phyloP scores from a whole-genome alignment of 2,888 invertebrate genomes.

The Leucoptera coffeella region DNA sequence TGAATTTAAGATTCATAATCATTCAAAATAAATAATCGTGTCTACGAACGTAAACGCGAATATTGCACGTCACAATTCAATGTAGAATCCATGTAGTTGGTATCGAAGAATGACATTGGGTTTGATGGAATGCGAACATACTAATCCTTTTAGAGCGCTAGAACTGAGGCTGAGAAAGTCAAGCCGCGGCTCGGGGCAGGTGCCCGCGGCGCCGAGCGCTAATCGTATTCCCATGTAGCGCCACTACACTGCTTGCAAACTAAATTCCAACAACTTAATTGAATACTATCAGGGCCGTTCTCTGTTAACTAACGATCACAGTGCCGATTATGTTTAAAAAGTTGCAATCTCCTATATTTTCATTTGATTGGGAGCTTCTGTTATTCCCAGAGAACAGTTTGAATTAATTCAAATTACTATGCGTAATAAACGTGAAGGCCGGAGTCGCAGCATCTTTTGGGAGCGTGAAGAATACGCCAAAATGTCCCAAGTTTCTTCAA shows the following conservation, averaged over 20 bases:
- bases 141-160: conserved; percentile 45
- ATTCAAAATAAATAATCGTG: no score
- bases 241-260: conserved; percentile 33
- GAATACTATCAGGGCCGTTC: conserved; percentile 46
- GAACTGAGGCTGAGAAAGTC: conserved; percentile 24
- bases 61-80: no score
- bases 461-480: conserved; percentile 49
- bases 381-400: conserved; percentile 18
- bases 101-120: no score
- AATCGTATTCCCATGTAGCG: conserved; percentile 47
- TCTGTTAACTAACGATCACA: conserved; percentile 34
- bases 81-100: no score
- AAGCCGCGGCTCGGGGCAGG: conserved; percentile 13
- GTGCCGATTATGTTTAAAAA: conserved; percentile 42
- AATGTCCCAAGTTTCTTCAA: conserved; percentile 53
- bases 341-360: no score
- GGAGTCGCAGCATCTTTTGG: conserved; percentile 41
- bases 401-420: conserved; percentile 41
- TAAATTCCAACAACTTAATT: conserved; percentile 45
- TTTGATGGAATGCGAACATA: conserved; percentile 21
- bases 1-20: no score
- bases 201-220: conserved; percentile 13
- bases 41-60: no score
- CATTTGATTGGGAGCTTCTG: conserved; percentile 3
- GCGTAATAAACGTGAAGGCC: conserved; percentile 43